Base-by-base conservation (phyloP, 2,888 invertebrate species). In the Zhuqinia jingwanae region DNA sequence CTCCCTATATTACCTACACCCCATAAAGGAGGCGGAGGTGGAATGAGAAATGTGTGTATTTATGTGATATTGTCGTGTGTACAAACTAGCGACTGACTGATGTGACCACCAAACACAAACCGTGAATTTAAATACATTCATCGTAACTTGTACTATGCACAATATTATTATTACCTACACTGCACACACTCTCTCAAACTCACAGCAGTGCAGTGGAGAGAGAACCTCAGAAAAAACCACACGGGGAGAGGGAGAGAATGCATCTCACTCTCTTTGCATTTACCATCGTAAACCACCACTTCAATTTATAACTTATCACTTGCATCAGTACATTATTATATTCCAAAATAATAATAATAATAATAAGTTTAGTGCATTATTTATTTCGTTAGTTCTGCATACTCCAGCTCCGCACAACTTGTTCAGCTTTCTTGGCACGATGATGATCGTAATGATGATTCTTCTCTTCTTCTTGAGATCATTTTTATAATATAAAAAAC, bases 241-340 rank as follows among this genome's bases (percentile, higher is more conserved):
- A 56, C 36, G 56, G 36, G 30, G 36, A 76, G 76, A 56, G 76
- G 76, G 76, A 42, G 47, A 45, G 30, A 5, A 65, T n/a, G 73
- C 42, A 42, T 68, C 53, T n/a, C n/a, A n/a, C n/a, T n/a, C n/a
- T n/a, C n/a, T n/a, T n/a, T 17, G 20, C 75, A 75, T 50, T n/a
- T 27, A 30, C 45, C 45, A 20, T 25, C 53, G 17, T 30, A 79
- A 63, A 65, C 65, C 20, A 78, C 42, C 65, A 73, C 85, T 79
- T 78, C 73, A 84, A 84, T 84, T 84, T 84, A 77, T 68, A 77
- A 77, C 68, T 77, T 84, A 85, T 85, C 85, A 79, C 70, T 73
- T 45, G 6, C 70, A 85, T 84, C 84, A 58, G 17, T 47, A 36
- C 84, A 84, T 78, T 78, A 84, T 78, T 78, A 84, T 78, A 77